Percentiles rank a stretch among this genome's conserved stretches.
Evolutionary conservation across 2,888 invertebrate species (phyloP).

Genomic region (Nomada fabriciana): DNA sequence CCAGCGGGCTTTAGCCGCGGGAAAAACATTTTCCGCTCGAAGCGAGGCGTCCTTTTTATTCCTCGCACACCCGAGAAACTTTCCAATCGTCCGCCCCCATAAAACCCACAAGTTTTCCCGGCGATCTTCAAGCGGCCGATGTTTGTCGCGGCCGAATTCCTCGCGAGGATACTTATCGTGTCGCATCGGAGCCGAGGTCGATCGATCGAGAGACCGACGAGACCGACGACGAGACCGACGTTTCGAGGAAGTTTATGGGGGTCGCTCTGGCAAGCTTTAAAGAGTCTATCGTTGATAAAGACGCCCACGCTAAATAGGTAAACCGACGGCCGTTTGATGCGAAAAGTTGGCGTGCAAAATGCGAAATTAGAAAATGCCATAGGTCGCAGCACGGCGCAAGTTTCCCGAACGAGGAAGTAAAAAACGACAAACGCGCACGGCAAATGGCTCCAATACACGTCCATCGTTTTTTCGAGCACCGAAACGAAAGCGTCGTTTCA

Average conservation of each 20-base stretch:
- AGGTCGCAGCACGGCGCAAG: background rate
- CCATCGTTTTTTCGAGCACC: background rate
- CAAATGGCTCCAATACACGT: background rate
- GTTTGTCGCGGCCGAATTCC: slow-evolving; percentile 6
- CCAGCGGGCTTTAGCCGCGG: too few relatives aligned
- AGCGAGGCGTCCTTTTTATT: background rate
- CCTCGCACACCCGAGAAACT: background rate
- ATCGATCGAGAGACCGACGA: slow-evolving; percentile 38
- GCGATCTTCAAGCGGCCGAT: background rate
- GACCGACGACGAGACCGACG: slow-evolving; percentile 24
- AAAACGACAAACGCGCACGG: background rate
- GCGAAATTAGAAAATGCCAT: background rate
- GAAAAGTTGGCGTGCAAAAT: background rate
- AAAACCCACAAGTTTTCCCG: background rate
- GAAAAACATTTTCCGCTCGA: background rate
- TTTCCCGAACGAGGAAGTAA: background rate
- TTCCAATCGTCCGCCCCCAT: background rate
- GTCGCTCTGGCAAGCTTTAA: slow-evolving; percentile 21
- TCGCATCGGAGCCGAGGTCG: slow-evolving; percentile 32
- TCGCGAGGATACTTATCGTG: background rate
- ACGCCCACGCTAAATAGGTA: slow-evolving; percentile 28
- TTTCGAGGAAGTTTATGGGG: slow-evolving; percentile 33
- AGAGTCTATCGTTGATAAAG: slow-evolving; percentile 13
- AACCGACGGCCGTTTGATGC: background rate
- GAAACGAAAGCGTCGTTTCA: background rate